These are phyloP conservation scores for Temnothorax nylanderi DNA, from an alignment of 1,140 invertebrate species.

Conservation along the genomic window DNA sequence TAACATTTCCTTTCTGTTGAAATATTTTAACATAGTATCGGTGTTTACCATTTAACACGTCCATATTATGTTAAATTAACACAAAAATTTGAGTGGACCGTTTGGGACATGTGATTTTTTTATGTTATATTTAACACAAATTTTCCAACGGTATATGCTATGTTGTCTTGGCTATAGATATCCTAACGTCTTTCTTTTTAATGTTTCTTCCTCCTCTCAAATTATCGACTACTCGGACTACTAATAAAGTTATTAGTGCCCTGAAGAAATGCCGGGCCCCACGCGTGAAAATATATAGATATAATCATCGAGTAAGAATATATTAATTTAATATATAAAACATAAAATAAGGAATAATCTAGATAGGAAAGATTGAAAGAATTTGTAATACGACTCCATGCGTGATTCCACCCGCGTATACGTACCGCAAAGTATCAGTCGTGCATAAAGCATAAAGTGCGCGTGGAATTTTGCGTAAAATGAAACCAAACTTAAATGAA, in stretches of 20 bases:
- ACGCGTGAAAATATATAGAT: background rate
- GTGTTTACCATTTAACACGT: too few species aligned
- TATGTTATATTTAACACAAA: too few species aligned
- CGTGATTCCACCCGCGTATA: background rate
- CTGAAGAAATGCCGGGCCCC: background rate
- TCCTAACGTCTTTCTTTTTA: constrained; percentile 54
- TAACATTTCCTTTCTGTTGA: too few species aligned
- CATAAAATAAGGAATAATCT: background rate
- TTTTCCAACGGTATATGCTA: too few species aligned
- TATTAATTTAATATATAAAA: background rate
- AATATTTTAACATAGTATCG: too few species aligned
- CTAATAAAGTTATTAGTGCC: background rate
- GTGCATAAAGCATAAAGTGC: background rate
- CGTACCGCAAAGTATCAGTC: background rate
- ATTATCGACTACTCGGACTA: too few species aligned
- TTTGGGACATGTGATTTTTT: too few species aligned
- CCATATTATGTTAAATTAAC: too few species aligned
- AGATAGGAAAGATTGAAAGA: background rate
- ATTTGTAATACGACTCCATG: background rate
- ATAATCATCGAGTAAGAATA: too few species aligned
- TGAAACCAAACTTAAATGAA: background rate
- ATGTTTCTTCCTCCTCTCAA: constrained; percentile 28
- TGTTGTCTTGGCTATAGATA: constrained; percentile 34
- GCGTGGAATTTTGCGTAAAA: background rate
- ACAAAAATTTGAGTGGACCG: too few species aligned